Evolutionary conservation across 2,797 vertebrate species (phyloP), one percentile per base, ranked within the genome.

Genomic region (Sebastes itinus): DNA sequence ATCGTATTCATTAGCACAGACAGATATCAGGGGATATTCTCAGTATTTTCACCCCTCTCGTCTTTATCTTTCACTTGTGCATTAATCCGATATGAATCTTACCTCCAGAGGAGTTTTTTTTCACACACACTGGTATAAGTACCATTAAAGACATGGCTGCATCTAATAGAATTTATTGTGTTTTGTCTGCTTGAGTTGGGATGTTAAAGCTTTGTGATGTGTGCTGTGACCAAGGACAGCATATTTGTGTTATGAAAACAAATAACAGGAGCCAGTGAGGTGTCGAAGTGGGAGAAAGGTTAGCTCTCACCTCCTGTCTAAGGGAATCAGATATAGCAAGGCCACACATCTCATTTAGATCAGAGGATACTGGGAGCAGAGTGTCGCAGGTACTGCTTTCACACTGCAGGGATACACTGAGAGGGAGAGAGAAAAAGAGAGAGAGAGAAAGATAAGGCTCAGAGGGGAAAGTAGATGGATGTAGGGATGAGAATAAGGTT

Each of bases 1-100:
- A 93, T 94, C 87, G 35, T 90, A 89, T 92, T 95, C 94, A 95
- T 96, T 94, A 94, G 88, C 79, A 75, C 87, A 83, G 89, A 84
- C 87, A 87, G 87, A 91, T 95, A 94, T 91, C 90, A 89, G 85
- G 87, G 86, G 89, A 89, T 92, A 88, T 89, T 92, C 87, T 87
- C 79, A 38, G 78, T 81, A 66, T 86, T 88, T 90, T 90, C 89
- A 88, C 75, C 88, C 83, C 77, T 89, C 90, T 88, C 66, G 35
- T 92, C 90, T 91, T 94, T 93, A 91, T 92, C 91, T 91, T 83
- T 89, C 78, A 91, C 88, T 91, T 77, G 63, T 84, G 89, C 88
- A 85, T 87, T 93, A 92, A 94, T 90, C 82, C 60, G 89, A 94
- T 94, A 92, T 79, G 83, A 88, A 94, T 94, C 89, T 90, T 87